These are phyloP conservation scores for Fulica atra DNA, from an alignment of 2,113 vertebrate genomes.

Conservation along the genomic window DNA sequence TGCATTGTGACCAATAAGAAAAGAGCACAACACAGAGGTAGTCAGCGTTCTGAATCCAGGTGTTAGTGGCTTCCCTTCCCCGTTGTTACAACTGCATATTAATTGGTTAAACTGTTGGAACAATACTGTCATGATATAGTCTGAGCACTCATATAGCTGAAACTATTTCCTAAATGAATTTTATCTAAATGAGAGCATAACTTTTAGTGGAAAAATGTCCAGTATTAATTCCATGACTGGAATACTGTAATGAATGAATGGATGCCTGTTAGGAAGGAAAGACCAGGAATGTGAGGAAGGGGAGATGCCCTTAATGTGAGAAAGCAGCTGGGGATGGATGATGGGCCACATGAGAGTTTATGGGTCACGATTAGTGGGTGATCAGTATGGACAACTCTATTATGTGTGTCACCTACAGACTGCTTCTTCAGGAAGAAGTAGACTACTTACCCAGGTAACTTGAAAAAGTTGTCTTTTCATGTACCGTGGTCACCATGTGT, in stretches of 20 bases:
- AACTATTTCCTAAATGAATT: not conserved
- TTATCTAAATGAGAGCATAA: not conserved
- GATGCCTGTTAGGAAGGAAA: not conserved
- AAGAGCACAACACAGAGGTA: not conserved
- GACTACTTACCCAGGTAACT: not conserved
- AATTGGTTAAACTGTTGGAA: not conserved
- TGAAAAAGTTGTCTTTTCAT: not conserved
- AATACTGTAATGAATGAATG: not conserved
- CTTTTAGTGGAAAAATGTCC: not conserved
- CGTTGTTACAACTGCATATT: not conserved
- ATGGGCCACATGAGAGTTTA: not conserved
- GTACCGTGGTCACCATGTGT: not conserved
- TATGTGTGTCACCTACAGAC: not conserved
- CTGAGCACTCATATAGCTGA: not conserved
- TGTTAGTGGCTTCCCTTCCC: not conserved
- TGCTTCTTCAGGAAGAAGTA: not conserved
- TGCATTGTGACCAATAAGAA: not conserved
- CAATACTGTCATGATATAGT: not conserved
- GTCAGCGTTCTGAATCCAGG: not conserved
- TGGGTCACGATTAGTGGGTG: not conserved
- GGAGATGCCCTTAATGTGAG: not conserved
- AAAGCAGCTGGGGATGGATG: not conserved
- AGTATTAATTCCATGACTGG: not conserved
- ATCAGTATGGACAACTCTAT: not conserved
- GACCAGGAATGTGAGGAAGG: not conserved